Evolutionary conservation across 2,113 vertebrate species (phyloP), one percentile per base, ranked within the genome.

Genomic region (Ondatra zibethicus): DNA sequence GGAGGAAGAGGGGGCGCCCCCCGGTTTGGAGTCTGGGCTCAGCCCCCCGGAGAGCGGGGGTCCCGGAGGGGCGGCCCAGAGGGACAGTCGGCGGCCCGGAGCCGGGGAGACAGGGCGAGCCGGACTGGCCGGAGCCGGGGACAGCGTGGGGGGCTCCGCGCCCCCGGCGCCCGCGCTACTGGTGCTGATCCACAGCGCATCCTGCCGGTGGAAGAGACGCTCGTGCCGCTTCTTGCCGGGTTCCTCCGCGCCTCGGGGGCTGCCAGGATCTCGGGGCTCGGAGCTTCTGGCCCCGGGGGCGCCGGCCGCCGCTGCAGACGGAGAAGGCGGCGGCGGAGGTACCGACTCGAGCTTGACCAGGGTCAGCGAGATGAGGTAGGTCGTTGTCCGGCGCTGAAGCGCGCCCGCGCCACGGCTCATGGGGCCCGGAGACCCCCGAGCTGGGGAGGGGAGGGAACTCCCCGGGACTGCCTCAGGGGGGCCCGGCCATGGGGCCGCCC

Each of bases 331-430:
- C 75, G 96, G 97, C 94, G 98, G 98, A 27, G 97, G 97, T 61
- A 98, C 98, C 47, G 98, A 98, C 98, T 99, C 99, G 97, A 99
- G 99, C 98, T 99, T 99, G 97, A 99, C 99, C 96, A 99, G 99
- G 97, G 99, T 99, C 97, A 99, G 99, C 97, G 99, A 99, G 98
- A 99, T 99, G 98, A 99, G 99, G 99, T 99, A 99, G 99, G 99
- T 99, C 98, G 99, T 99, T 98, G 99, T 99, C 96, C 99, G 99
- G 98, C 99, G 99, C 98, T 99, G 99, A 96, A 99, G 96, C 97
- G 99, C 99, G 96, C 98, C 97, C 96, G 95, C 97, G 93, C 97
- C 93, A 96, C 97, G 95, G 94, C 96, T 96, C 98, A 98, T 98
- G 93, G 92, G 94, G 97, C 95, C 95, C 89, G 73, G 92, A 98